Base-by-base conservation (phyloP, 2,797 vertebrate genomes). In the Pterois miles region DNA sequence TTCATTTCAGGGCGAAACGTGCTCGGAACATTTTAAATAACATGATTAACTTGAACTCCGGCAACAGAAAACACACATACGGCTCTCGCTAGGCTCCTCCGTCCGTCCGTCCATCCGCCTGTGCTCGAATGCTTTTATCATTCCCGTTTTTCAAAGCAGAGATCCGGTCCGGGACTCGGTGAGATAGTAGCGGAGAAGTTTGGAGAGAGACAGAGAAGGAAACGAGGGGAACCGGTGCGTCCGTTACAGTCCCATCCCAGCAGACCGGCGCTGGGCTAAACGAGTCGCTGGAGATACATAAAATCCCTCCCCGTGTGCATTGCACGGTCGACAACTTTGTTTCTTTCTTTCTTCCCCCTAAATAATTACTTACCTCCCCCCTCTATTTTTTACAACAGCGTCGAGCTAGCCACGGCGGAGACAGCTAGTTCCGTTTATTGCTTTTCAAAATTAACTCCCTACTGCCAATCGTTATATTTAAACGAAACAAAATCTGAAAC, bases 311-410 rank as follows among this genome's bases (percentile, higher is more conserved):
- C 88, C 85, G 85, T 85, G 88, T 77, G 85, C 86, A 63, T 52
- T 65, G 90, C 92, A 86, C 86, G 78, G 86, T 91, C 91, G 84
- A 92, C 89, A 92, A 94, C 92, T 93, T 93, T 88, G 91, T 91
- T 93, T 93, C 95, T 95, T 96, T 95, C 95, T 95, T 94, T 93
- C 91, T 93, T 93, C 88, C 92, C 91, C 94, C 89, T 90, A 89
- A 85, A 92, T 92, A 90, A 94, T 93, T 86, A 89, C 92, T 93
- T 91, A 83, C 94, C 94, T 93, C 93, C 94, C 93, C 94, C 93
- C 81, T 68, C 67, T 72, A 18, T 34, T 64, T 50, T 71, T 82
- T 65, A 64, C 43, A 71, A 48, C 23, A 38, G 3, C 3, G 75
- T 89, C 83, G 33, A 78, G 76, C 4, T 36, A 16, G 25, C 62